Conservation (phyloP, 1,140 invertebrate genomes). For the Spodoptera litura region DNA sequence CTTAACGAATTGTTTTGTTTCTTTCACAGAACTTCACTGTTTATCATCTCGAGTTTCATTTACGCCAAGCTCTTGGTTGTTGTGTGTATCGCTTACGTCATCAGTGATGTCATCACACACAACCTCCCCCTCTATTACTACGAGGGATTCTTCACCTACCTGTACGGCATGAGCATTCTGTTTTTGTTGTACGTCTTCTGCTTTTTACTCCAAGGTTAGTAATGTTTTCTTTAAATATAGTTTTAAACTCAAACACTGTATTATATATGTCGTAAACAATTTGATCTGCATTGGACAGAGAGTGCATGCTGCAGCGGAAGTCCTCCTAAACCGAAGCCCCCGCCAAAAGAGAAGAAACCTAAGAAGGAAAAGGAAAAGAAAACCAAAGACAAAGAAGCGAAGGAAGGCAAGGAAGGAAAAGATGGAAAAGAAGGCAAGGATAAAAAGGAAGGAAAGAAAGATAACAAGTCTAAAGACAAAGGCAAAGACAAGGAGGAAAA, state of each 20-base stretch:
- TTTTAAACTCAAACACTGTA: slow-evolving; percentile 13
- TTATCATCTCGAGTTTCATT: slow-evolving; percentile 97
- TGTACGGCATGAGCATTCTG: slow-evolving; percentile 97
- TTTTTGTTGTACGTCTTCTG: slow-evolving; percentile 98
- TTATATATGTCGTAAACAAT: slow-evolving; percentile 1
- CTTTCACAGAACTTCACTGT: slow-evolving; percentile 94
- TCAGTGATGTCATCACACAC: slow-evolving; percentile 96
- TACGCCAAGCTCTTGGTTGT: slow-evolving; percentile 97
- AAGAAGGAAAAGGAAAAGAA: slow-evolving; percentile 91
- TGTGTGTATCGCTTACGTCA: slow-evolving; percentile 96
- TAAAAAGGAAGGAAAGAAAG: slow-evolving; percentile 87
- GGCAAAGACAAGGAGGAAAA: slow-evolving; percentile 86
- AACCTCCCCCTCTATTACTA: slow-evolving; percentile 96
- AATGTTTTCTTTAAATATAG: slow-evolving; percentile 30
- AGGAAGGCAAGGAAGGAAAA: slow-evolving; percentile 85
- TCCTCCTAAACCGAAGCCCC: slow-evolving; percentile 89
- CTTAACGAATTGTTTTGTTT: slow-evolving; percentile 46
- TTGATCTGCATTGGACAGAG: slow-evolving; percentile 82
- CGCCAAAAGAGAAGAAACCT: slow-evolving; percentile 91
- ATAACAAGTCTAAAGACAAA: slow-evolving; percentile 87
- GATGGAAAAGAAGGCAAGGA: slow-evolving; percentile 87
- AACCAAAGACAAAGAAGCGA: slow-evolving; percentile 87
- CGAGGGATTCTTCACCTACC: slow-evolving; percentile 98
- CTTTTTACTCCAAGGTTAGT: slow-evolving; percentile 94
- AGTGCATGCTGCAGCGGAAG: slow-evolving; percentile 92